Evolutionary conservation across 2,113 vertebrate genomes (phyloP).

Genomic region (Platysteira castanea): DNA sequence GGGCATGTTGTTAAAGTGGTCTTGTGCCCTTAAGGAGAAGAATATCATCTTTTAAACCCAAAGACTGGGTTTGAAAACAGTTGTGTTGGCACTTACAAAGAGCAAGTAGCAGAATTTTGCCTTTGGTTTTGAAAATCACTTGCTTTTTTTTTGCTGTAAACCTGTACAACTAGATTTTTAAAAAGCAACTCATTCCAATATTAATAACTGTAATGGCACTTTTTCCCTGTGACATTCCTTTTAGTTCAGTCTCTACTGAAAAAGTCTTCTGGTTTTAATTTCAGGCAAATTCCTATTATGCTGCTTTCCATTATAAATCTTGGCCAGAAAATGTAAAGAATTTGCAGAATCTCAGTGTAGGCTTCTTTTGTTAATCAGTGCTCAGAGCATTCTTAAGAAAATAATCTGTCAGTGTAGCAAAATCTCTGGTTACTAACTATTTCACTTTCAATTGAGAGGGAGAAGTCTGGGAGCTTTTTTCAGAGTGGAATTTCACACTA

Average conservation of each 20-base stretch:
- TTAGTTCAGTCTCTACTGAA: neutral
- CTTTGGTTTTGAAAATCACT: neutral
- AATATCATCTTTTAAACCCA: neutral
- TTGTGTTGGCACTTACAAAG: neutral
- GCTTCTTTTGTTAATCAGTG: constrained; percentile 9
- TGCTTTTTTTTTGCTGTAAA: neutral
- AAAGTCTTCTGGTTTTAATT: constrained; percentile 23
- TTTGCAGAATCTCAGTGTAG: constrained; percentile 13
- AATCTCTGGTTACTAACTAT: neutral
- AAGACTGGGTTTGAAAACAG: neutral
- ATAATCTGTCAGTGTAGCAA: neutral
- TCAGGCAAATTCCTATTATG: neutral
- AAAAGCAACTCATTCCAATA: neutral
- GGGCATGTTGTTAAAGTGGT: neutral
- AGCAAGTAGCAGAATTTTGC: neutral
- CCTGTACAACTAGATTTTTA: neutral
- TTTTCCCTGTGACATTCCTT: neutral
- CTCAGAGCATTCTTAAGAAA: neutral
- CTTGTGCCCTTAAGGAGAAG: neutral
- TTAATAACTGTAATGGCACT: neutral
- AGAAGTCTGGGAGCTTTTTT: neutral
- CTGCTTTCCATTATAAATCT: neutral
- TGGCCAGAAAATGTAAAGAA: constrained; percentile 45
- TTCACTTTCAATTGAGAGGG: neutral
- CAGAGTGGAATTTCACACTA: accelerated